Evolutionary conservation across 2,797 vertebrate genomes (phyloP), one percentile per base, ranked within the genome.

Genomic region (Melanotaenia boesemani): DNA sequence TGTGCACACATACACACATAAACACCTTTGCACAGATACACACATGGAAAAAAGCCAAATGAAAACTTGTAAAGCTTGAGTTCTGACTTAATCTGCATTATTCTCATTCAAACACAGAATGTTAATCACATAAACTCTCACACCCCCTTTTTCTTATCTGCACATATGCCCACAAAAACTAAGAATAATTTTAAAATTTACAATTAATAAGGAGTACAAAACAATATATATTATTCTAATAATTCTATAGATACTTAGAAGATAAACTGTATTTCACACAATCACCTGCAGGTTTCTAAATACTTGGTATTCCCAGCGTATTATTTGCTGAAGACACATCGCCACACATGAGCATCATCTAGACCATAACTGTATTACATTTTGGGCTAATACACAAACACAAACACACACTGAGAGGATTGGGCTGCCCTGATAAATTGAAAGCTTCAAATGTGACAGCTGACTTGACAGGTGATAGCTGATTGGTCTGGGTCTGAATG

Each of bases 261-360:
- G 72, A 39, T 22, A 55, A 55, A 4, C 67, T 55, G 67, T 11
- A 24, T 48, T 62, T 48, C 6, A 59, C 39, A 26, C 62, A 79
- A 39, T 72, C 68, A 75, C 63, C 73, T 41, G 46, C 34, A 58
- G 63, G 28, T 65, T 54, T 76, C 67, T 26, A 54, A 66, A 76
- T 52, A 72, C 61, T 64, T 65, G 41, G 44, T 46, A 28, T 75
- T 70, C 69, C 61, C 57, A 70, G 62, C 57, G 70, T 50, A 59
- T 20, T 44, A 56, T 88, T 90, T 85, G 88, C 90, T 87, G 65
- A 91, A 89, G 87, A 88, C 85, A 80, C 88, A 92, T 91, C 81
- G 77, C 70, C 83, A 84, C 79, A 82, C 78, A 88, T 88, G 88
- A 87, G 82, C 81, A 75, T 79, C 85, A 88, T 83, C 79, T 84